These are phyloP conservation scores for Crocodylus rhombifer DNA, from an alignment of 2,797 vertebrate species.

Conservation along the genomic window DNA sequence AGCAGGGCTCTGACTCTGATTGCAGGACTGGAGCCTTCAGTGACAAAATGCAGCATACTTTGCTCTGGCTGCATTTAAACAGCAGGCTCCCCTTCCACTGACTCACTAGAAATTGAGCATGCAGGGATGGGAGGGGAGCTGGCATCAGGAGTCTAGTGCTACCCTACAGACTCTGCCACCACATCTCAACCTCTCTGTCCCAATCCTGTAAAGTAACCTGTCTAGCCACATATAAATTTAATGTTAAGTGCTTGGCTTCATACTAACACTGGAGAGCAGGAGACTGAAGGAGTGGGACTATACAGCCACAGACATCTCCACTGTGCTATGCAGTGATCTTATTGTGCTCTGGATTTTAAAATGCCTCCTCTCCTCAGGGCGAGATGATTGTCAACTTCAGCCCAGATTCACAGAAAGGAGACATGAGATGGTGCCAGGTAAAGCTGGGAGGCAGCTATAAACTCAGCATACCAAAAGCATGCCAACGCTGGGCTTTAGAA, in stretches of 20 bases:
- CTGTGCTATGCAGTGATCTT: background rate
- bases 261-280: constrained; percentile 6
- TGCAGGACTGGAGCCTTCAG: constrained; percentile 36
- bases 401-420: background rate
- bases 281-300: constrained; percentile 27
- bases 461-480: background rate
- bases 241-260: constrained; percentile 9
- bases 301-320: background rate
- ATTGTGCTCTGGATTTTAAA: constrained; percentile 26
- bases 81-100: constrained; percentile 72
- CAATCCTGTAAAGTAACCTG: background rate
- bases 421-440: background rate
- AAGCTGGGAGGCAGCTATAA: constrained; percentile 21
- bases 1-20: background rate
- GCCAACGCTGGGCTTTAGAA: background rate
- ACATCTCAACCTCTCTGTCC: constrained; percentile 49
- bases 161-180: constrained; percentile 27
- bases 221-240: constrained; percentile 66
- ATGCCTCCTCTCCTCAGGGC: constrained; percentile 34
- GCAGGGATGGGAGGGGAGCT: constrained; percentile 72
- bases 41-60: constrained; percentile 26
- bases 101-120: constrained; percentile 73
- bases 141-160: constrained; percentile 62
- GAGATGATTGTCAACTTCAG: background rate
- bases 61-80: constrained; percentile 60